phyloP scores from a whole-genome alignment of 2,797 vertebrate genomes.

The Aulostomus chinensis region DNA sequence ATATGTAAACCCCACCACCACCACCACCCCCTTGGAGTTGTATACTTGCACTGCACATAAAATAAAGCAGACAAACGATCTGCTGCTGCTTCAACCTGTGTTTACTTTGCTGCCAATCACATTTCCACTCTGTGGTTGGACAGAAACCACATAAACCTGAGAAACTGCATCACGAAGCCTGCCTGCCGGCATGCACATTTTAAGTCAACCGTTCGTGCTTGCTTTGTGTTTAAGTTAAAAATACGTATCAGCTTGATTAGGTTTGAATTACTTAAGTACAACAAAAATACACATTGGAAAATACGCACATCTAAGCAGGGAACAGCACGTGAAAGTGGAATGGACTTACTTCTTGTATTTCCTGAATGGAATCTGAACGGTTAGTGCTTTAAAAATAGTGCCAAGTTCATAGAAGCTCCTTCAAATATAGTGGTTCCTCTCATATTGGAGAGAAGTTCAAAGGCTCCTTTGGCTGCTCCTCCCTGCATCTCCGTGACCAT shows the following conservation, averaged over 20 bases:
- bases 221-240: no score
- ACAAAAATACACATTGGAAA: constrained; percentile 28
- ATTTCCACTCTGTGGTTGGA: constrained; percentile 42
- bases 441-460: no score
- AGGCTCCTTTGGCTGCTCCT: no score
- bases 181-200: constrained; percentile 19
- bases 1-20: not conserved
- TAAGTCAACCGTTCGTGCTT: no score
- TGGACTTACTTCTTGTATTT: no score
- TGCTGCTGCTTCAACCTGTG: constrained; percentile 41
- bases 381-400: no score
- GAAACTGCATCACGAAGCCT: constrained; percentile 23
- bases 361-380: no score
- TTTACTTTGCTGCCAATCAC: constrained; percentile 57
- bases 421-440: constrained; percentile 3
- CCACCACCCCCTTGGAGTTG: no score
- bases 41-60: no score
- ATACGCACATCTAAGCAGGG: constrained; percentile 18
- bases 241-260: constrained; percentile 24
- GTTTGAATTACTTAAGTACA: constrained; percentile 15
- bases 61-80: no score
- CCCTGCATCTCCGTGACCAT: constrained; percentile 8
- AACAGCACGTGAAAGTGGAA: no score
- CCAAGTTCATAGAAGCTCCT: constrained; percentile 27
- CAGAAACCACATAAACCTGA: constrained; percentile 48